Conservation (phyloP, 1,140 invertebrate genomes). For the Dolichoris vasculosae region DNA sequence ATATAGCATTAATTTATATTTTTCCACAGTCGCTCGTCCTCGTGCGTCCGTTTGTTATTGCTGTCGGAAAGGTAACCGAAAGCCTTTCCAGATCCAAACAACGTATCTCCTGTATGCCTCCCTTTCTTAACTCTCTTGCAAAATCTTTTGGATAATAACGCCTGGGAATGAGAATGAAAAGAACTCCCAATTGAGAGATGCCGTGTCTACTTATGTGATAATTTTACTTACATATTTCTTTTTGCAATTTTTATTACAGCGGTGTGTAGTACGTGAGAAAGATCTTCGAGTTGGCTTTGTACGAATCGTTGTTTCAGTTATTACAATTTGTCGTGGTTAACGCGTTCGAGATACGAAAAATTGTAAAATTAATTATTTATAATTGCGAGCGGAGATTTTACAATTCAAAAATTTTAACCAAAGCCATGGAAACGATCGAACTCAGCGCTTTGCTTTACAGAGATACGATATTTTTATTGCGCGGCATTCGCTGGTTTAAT, state of each 20-base stretch:
- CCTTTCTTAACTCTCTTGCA: neutral
- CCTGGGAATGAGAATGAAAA: neutral
- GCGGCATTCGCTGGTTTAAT: too few relatives aligned
- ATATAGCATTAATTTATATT: too few relatives aligned
- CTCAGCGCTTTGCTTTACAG: too few relatives aligned
- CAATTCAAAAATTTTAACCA: too few relatives aligned
- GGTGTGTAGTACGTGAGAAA: too few relatives aligned
- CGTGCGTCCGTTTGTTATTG: too few relatives aligned
- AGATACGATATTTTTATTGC: too few relatives aligned
- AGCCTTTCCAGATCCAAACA: neutral
- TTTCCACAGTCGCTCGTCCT: too few relatives aligned
- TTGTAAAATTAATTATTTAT: too few relatives aligned
- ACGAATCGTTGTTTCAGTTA: neutral
- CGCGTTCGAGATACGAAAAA: too few relatives aligned
- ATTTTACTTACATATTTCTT: neutral
- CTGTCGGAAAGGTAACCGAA: neutral
- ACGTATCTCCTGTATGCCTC: neutral
- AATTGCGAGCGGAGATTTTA: too few relatives aligned
- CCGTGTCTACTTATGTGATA: neutral
- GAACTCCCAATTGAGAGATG: neutral
- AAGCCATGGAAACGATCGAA: neutral
- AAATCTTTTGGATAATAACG: neutral
- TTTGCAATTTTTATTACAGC: neutral
- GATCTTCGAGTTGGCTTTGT: neutral
- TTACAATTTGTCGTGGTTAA: too few relatives aligned